Evolutionary conservation across 2,113 vertebrate species (phyloP).

Genomic region (Choloepus hoffmanni): DNA sequence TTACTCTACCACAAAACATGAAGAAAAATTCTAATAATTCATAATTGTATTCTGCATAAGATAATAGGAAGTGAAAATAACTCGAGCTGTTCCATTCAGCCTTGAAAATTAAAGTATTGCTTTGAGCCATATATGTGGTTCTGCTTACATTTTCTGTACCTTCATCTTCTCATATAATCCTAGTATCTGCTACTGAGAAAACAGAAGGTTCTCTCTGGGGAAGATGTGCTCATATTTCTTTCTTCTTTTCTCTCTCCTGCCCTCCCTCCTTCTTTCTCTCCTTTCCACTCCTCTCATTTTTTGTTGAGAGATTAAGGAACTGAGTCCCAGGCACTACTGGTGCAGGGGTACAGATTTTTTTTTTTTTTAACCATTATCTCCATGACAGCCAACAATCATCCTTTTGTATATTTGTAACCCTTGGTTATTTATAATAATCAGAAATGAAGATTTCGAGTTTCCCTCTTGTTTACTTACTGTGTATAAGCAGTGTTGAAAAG

Average conservation of each 20-base stretch:
- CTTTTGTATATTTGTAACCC: background rate
- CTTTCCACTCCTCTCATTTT: background rate
- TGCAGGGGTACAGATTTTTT: background rate
- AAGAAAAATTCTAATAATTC: conserved; percentile 59
- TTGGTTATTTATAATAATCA: background rate
- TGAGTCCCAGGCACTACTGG: background rate
- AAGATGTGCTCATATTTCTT: background rate
- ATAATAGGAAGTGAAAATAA: background rate
- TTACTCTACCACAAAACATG: background rate
- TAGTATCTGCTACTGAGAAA: background rate
- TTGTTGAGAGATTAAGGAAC: background rate
- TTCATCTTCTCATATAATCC: background rate
- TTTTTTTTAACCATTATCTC: background rate
- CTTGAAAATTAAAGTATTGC: background rate
- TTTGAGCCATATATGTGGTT: background rate
- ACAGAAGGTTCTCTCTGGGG: background rate
- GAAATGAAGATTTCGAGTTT: background rate
- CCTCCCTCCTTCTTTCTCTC: background rate
- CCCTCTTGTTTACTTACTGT: background rate
- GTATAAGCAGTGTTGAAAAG: background rate
- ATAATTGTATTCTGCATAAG: conserved; percentile 43
- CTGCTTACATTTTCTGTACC: background rate
- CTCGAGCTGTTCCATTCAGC: background rate
- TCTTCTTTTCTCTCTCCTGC: background rate
- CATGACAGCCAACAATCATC: background rate